Conservation (phyloP, 2,888 invertebrate species). For the Cheilosia variabilis region DNA sequence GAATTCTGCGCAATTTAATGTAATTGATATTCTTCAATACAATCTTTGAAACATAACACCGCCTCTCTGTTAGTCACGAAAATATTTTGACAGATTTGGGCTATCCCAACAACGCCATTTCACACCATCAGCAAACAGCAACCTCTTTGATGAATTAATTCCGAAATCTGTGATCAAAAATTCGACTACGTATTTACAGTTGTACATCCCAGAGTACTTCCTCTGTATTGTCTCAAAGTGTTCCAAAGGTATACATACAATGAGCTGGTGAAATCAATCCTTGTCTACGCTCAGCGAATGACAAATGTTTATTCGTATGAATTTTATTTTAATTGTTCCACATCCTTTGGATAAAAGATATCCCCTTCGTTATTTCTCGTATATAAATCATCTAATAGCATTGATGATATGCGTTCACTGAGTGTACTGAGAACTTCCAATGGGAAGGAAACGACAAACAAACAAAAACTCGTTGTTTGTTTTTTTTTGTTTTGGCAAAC, state of each 20-base stretch:
- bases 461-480: slow-evolving; percentile 3
- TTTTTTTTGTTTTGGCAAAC: slow-evolving; percentile 58
- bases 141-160: slow-evolving; percentile 34
- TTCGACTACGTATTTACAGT: not conserved
- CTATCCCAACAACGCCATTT: slow-evolving; percentile 45
- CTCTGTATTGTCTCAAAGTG: slow-evolving; percentile 54
- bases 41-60: slow-evolving; percentile 52
- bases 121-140: slow-evolving; percentile 48
- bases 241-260: not conserved
- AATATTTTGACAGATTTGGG: slow-evolving; percentile 56
- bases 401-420: slow-evolving; percentile 55
- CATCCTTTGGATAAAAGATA: slow-evolving; percentile 66
- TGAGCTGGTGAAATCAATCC: slow-evolving; percentile 68
- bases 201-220: slow-evolving; percentile 38
- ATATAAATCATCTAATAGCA: slow-evolving; percentile 45
- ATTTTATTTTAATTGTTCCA: slow-evolving; percentile 65
- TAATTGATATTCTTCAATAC: slow-evolving; percentile 61
- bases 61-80: not conserved
- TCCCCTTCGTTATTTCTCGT: slow-evolving; percentile 19
- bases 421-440: slow-evolving; percentile 49
- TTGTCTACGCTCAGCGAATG: slow-evolving; percentile 57
- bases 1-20: slow-evolving; percentile 11
- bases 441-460: slow-evolving; percentile 46
- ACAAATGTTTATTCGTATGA: slow-evolving; percentile 67
- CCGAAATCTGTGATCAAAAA: slow-evolving; percentile 33